These are phyloP conservation scores for Drosophila serrata DNA, from an alignment of 1,140 invertebrate genomes.

Conservation along the genomic window DNA sequence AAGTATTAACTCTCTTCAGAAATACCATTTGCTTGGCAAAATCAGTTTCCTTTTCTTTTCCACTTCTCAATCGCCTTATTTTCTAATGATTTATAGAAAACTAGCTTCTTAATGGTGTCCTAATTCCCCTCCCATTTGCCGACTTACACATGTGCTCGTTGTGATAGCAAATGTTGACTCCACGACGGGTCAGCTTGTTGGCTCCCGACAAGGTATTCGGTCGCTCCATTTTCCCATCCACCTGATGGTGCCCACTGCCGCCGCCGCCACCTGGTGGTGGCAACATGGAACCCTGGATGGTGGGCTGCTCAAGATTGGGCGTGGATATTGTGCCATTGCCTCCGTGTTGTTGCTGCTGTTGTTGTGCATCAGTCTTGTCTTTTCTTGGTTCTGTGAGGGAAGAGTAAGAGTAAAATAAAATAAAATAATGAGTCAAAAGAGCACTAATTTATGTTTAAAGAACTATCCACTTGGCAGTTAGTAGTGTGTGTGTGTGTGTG, in stretches of 20 bases:
- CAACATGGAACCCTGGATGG: slow-evolving; percentile 85
- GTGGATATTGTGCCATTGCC: slow-evolving; percentile 88
- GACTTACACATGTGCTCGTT: slow-evolving; percentile 89
- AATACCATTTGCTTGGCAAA: neutral
- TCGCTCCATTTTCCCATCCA: slow-evolving; percentile 88
- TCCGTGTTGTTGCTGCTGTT: slow-evolving; percentile 86
- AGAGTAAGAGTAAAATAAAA: slow-evolving; percentile 63
- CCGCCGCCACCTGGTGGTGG: slow-evolving; percentile 85
- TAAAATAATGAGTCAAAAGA: slow-evolving; percentile 37
- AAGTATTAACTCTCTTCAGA: neutral
- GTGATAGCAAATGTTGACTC: slow-evolving; percentile 89
- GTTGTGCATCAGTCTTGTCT: slow-evolving; percentile 93
- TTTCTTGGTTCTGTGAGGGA: slow-evolving; percentile 93
- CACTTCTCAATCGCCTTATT: neutral
- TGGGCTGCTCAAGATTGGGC: slow-evolving; percentile 87
- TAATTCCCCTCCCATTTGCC: neutral
- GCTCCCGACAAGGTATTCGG: slow-evolving; percentile 91
- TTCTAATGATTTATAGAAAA: slow-evolving; percentile 4
- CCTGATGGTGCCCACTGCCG: slow-evolving; percentile 54
- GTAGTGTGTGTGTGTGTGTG: slow-evolving; percentile 14
- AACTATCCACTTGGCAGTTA: slow-evolving; percentile 21
- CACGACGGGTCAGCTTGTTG: slow-evolving; percentile 89
- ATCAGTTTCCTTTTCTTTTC: slow-evolving; percentile 14
- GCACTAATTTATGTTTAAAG: slow-evolving; percentile 66
- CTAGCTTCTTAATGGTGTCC: neutral